Percentiles rank a stretch among this genome's conserved stretches.
These are phyloP conservation scores for Laterallus jamaicensis DNA, from an alignment of 2,113 vertebrate species.

Conservation along the genomic window DNA sequence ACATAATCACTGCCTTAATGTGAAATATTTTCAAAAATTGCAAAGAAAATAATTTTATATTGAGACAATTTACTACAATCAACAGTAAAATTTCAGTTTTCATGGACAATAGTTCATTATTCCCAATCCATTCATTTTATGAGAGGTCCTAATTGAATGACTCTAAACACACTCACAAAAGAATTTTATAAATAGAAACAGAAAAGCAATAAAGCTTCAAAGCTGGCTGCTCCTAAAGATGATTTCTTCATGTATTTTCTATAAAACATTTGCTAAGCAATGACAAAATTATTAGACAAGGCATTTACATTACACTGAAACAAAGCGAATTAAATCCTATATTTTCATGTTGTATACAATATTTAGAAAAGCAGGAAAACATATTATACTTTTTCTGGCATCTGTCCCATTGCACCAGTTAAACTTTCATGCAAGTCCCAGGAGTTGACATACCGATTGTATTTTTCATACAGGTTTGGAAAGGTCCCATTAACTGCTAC, in stretches of 20 bases:
- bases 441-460: constrained; percentile 76
- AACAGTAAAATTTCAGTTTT: not conserved
- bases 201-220: not conserved
- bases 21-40: not conserved
- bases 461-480: constrained; percentile 82
- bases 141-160: not conserved
- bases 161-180: not conserved
- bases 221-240: not conserved
- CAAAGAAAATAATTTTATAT: not conserved
- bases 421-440: not conserved
- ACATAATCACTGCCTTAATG: not conserved
- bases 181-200: not conserved
- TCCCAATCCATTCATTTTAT: not conserved
- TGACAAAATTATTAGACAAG: not conserved
- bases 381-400: not conserved
- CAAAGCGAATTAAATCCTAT: not conserved
- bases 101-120: not conserved
- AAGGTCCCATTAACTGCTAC: constrained; percentile 85
- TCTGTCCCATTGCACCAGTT: not conserved
- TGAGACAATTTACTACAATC: not conserved
- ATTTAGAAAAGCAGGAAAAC: not conserved
- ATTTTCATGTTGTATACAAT: not conserved
- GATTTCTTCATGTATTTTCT: not conserved
- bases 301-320: not conserved
- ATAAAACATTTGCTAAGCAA: not conserved